Evolutionary conservation across 2,113 vertebrate genomes (phyloP).

Genomic region (Opisthocomus hoazin): DNA sequence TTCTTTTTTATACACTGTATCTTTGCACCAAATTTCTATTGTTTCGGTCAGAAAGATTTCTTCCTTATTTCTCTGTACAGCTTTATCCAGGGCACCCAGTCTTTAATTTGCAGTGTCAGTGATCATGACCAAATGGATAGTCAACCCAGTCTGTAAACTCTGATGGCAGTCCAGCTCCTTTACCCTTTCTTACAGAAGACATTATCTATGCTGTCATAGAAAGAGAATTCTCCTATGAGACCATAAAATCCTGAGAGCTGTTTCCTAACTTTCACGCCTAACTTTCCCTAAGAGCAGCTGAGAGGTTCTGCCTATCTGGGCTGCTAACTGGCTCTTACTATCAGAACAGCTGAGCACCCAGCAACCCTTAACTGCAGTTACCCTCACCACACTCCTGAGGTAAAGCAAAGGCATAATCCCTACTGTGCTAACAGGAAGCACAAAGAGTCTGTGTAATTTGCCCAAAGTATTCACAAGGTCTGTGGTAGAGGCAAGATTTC

Average conservation of each 20-base stretch:
- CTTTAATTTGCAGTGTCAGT: not conserved
- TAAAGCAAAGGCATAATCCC: not conserved
- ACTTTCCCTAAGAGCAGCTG: not conserved
- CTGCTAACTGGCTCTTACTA: not conserved
- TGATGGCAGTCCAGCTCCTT: not conserved
- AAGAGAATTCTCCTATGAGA: not conserved
- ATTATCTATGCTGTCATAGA: not conserved
- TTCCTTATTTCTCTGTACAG: not conserved
- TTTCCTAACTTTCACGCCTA: not conserved
- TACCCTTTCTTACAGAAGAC: not conserved
- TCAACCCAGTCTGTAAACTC: not conserved
- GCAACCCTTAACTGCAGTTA: not conserved
- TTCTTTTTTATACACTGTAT: not conserved
- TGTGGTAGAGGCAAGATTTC: not conserved
- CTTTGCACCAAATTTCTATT: not conserved
- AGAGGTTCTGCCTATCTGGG: not conserved
- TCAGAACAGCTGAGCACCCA: not conserved
- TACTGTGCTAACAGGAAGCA: not conserved
- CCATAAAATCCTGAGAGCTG: not conserved
- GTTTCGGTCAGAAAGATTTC: not conserved
- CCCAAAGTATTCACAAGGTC: not conserved
- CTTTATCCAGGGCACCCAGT: not conserved
- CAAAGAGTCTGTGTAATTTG: not conserved
- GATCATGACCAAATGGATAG: not conserved
- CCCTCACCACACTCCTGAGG: not conserved